Conservation (phyloP, 2,113 vertebrate species). For the Athene noctua region DNA sequence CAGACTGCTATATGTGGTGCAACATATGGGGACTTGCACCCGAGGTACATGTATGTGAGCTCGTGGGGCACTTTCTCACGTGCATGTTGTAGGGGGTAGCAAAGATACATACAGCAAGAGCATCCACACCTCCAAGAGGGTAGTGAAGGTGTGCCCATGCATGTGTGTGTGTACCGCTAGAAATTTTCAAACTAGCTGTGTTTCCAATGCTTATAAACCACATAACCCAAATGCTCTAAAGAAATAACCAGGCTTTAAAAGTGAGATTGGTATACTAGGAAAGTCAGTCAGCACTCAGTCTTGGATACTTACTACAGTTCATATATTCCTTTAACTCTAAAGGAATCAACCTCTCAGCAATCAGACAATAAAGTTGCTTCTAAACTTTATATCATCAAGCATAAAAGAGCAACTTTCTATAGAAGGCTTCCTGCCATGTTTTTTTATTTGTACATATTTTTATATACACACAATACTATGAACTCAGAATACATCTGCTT, state of each 20-base stretch:
- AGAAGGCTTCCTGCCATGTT: background rate
- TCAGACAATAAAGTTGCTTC: background rate
- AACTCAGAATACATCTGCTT: background rate
- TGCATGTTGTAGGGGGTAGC: background rate
- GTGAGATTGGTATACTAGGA: background rate
- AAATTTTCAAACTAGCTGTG: background rate
- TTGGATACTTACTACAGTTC: background rate
- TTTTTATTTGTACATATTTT: background rate
- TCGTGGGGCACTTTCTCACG: rapidly evolving
- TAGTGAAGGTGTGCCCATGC: background rate
- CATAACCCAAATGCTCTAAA: background rate
- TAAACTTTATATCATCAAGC: background rate
- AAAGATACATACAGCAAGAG: background rate
- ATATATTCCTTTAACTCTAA: background rate
- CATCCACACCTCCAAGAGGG: background rate
- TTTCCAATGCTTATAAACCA: background rate
- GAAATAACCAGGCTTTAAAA: background rate
- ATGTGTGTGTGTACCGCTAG: rapidly evolving
- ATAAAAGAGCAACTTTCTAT: background rate
- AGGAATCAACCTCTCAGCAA: background rate
- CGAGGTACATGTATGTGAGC: rapidly evolving
- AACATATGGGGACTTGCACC: rapidly evolving
- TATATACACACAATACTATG: background rate
- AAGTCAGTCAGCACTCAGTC: background rate
- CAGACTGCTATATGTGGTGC: background rate